A percentile compares a stretch with the other conserved stretches of the same genome.
Evolutionary conservation across 2,888 invertebrate genomes (phyloP).

Genomic region (Ichneumon xanthorius): DNA sequence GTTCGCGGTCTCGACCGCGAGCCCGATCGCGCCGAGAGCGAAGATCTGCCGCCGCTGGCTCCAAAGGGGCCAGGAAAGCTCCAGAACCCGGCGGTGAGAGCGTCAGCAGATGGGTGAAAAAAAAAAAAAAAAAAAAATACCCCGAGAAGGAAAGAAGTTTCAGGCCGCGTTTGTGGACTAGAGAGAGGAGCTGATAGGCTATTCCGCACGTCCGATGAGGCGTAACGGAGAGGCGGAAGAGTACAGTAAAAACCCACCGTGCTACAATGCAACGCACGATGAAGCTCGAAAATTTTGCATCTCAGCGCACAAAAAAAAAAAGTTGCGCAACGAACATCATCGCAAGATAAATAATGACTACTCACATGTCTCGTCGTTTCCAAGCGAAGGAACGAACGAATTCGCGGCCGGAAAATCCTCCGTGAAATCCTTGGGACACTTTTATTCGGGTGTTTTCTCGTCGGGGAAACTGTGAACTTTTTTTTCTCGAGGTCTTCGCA

Average conservation of each 20-base stretch:
- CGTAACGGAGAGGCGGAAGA: conserved; percentile 44
- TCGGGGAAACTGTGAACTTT: not conserved
- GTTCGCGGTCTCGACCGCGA: conserved; percentile 47
- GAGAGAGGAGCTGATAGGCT: not conserved
- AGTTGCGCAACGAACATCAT: not conserved
- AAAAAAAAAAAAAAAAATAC: not conserved
- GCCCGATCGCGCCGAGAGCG: conserved; percentile 15
- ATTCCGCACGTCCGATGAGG: conserved; percentile 26
- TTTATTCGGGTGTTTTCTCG: not conserved
- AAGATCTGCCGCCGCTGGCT: conserved; percentile 30
- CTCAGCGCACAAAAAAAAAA: not conserved
- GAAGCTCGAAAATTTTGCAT: not conserved
- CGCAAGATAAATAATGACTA: conserved; percentile 12
- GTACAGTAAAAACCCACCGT: not conserved
- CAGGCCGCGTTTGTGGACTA: conserved; percentile 1
- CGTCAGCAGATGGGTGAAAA: conserved; percentile 36
- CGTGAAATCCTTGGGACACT: conserved; percentile 3
- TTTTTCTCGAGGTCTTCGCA: not conserved
- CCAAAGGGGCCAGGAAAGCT: conserved; percentile 10
- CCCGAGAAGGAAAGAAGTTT: conserved; percentile 6
- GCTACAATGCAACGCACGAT: not conserved
- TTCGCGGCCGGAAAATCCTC: conserved; percentile 10
- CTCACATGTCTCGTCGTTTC: conserved; percentile 43
- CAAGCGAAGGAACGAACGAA: conserved; percentile 23
- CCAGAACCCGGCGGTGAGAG: conserved; percentile 36